Percentiles rank a stretch among this genome's conserved stretches.
Conservation (phyloP, 2,888 invertebrate genomes). For the Tipula lateralis region DNA sequence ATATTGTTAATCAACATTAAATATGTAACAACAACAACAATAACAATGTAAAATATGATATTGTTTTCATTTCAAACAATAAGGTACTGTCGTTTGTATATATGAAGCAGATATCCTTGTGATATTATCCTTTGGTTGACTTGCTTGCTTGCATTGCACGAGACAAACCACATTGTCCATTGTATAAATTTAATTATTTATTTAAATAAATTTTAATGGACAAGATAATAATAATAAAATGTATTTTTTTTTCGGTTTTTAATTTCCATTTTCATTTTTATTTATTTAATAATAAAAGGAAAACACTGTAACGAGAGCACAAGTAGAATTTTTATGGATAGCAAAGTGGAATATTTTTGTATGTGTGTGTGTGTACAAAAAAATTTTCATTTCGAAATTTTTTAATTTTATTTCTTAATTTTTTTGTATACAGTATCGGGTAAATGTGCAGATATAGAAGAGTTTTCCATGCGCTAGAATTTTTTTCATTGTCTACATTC, state of each 20-base stretch:
- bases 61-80: neutral
- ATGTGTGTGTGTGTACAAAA: neutral
- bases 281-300: neutral
- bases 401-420: conserved; percentile 12
- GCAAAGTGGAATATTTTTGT: neutral
- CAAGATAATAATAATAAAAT: neutral
- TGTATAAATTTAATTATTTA: neutral
- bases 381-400: neutral
- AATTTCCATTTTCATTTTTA: neutral
- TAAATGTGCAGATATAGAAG: neutral
- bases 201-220: neutral
- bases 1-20: conserved; percentile 24
- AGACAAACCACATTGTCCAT: neutral
- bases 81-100: neutral
- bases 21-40: neutral
- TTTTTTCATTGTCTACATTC: no score
- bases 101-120: neutral
- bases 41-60: neutral
- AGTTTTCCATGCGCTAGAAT: neutral
- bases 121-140: neutral
- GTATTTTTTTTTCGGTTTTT: neutral
- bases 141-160: neutral
- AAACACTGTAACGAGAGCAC: neutral
- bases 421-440: neutral
- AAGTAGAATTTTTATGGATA: neutral